A percentile compares a stretch with the other conserved stretches of the same genome.
These are phyloP conservation scores for Leptogaster cylindrica DNA, from an alignment of 2,888 invertebrate genomes.

Conservation along the genomic window DNA sequence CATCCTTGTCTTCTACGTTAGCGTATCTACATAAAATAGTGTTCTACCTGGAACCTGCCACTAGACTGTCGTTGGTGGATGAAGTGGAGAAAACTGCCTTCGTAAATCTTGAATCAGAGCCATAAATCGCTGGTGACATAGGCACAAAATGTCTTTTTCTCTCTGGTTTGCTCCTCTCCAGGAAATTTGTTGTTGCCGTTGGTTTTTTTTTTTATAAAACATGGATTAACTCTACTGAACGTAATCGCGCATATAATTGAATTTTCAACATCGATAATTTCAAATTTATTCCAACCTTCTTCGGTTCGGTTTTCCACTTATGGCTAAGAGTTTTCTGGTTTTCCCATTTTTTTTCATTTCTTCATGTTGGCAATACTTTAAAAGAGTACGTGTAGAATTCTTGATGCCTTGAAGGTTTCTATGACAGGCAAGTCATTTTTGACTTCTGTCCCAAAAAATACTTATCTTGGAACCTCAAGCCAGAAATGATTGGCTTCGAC, in stretches of 20 bases:
- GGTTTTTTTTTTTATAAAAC: background rate
- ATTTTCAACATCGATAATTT: constrained; percentile 38
- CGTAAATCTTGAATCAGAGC: constrained; percentile 33
- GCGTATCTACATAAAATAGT: constrained; percentile 24
- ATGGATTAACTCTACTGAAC: constrained; percentile 1
- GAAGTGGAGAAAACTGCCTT: constrained; percentile 37
- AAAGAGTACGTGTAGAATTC: background rate
- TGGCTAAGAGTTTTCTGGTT: background rate
- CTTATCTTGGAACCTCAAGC: no score
- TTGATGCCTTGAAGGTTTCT: background rate
- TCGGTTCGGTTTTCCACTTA: background rate
- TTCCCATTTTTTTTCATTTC: background rate
- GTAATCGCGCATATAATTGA: constrained; percentile 40
- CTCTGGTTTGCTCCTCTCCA: background rate
- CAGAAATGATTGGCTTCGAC: background rate
- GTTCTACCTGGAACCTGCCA: constrained; percentile 4
- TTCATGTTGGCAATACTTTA: background rate
- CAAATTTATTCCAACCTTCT: constrained; percentile 1
- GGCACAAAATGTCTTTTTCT: constrained; percentile 36
- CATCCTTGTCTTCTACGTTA: constrained; percentile 25
- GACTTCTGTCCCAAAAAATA: background rate
- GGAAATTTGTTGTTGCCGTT: background rate
- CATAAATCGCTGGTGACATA: constrained; percentile 36
- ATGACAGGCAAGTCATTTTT: background rate
- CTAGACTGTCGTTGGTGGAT: background rate